phyloP scores from a whole-genome alignment of 2,888 invertebrate species.

The Dermolepida albohirtum region DNA sequence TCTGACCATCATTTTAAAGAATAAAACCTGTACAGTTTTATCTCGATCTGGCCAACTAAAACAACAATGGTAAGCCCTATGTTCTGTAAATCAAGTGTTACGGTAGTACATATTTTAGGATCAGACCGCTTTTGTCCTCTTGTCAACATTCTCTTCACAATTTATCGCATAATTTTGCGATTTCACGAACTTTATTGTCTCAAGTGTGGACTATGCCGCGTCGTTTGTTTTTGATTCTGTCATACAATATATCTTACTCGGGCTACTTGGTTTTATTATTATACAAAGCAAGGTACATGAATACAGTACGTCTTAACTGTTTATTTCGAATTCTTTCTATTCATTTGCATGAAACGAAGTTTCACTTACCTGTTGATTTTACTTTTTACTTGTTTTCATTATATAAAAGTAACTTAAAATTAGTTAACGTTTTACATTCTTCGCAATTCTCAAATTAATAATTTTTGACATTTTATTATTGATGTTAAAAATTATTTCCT shows the following conservation, averaged over 20 bases:
- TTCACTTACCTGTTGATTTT: no score
- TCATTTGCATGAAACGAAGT: not conserved
- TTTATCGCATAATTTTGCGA: conserved; percentile 55
- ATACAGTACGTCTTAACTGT: conserved; percentile 10
- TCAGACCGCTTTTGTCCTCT: conserved; percentile 53
- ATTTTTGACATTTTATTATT: no score
- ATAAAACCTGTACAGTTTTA: conserved; percentile 33
- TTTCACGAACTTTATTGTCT: conserved; percentile 54
- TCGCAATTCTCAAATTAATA: no score
- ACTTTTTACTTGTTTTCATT: no score
- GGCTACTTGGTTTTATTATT: conserved; percentile 24
- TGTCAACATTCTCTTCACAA: conserved; percentile 54
- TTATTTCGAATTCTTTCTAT: not conserved
- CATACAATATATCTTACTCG: conserved; percentile 13
- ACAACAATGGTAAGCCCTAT: conserved; percentile 46
- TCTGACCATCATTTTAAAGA: conserved; percentile 16
- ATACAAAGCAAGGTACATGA: not conserved
- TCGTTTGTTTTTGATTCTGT: conserved; percentile 4
- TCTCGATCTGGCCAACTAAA: conserved; percentile 47
- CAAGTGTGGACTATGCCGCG: conserved; percentile 20
- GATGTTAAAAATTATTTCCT: no score
- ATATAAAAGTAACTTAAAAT: no score
- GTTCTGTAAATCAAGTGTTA: conserved; percentile 49
- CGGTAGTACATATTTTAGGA: conserved; percentile 51
- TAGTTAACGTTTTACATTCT: no score